Evolutionary conservation across 2,113 vertebrate genomes (phyloP), one percentile per base, ranked within the genome.

Genomic region (Anhinga rufa): DNA sequence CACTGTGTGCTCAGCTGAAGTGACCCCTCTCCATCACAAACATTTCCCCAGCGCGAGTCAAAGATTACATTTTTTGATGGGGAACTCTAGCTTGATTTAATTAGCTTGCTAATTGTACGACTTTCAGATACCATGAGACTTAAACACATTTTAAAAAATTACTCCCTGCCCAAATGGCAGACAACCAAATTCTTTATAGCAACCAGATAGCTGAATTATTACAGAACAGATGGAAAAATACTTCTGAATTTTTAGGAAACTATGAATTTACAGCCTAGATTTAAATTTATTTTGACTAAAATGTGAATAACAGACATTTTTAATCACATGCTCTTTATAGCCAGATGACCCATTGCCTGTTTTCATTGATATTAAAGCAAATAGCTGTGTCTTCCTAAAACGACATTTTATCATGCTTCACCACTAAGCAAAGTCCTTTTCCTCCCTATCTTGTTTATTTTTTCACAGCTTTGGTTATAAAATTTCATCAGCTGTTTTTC

Each of bases 191-290:
- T 90, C 92, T 95, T 96, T 96, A 89, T 91, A 96, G 91, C 92
- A 95, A 91, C 66, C 82, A 91, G 89, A 93, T 88, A 94, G 83
- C 91, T 82, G 92, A 95, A 95, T 97, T 96, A 95, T 98, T 97
- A 93, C 89, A 91, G 93, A 97, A 88, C 96, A 97, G 97, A 98
- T 97, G 96, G 96, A 93, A 95, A 97, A 96, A 92, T 95, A 90
- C 69, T 94, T 88, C 69, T 95, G 92, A 83, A 86, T 90, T 91
- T 96, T 97, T 74, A 92, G 88, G 69, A 94, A 96, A 96, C 71
- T 80, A 84, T 77, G 91, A 96, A 92, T 96, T 96, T 96, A 94
- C 57, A 93, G 69, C 52, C 79, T 88, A 90, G 65, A 81, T 95
- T 95, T 84, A 95, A 92, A 91, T 90, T 82, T 96, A 91, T 95